Percentiles rank a stretch among this genome's conserved stretches.
Evolutionary conservation across 1,140 invertebrate species (phyloP).

Genomic region (Drosophila ogumai): DNA sequence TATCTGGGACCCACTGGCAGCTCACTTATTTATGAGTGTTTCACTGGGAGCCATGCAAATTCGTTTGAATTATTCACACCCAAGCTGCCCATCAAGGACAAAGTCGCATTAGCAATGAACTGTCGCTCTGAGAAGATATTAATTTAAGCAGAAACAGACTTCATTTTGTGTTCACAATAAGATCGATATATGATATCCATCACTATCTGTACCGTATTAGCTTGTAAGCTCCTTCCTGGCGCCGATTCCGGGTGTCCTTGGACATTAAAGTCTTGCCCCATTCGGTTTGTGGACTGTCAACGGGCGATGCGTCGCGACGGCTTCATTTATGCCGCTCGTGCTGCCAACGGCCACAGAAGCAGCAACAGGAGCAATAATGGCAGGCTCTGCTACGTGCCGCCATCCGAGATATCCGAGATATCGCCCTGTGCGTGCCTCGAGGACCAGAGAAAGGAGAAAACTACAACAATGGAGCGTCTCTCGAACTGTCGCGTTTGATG

Average conservation of each 20-base stretch:
- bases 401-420: slow-evolving; percentile 50
- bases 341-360: slow-evolving; percentile 8
- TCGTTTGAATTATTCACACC: slow-evolving; percentile 56
- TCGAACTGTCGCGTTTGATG: slow-evolving; percentile 62
- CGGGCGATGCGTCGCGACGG: slow-evolving; percentile 19
- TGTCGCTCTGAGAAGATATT: background rate
- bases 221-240: slow-evolving; percentile 20
- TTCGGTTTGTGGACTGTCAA: slow-evolving; percentile 40
- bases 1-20: slow-evolving; percentile 63
- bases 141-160: background rate
- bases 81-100: slow-evolving; percentile 19
- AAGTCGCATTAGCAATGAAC: background rate
- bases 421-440: slow-evolving; percentile 61
- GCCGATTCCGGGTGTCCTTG: slow-evolving; percentile 2
- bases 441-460: slow-evolving; percentile 12
- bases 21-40: slow-evolving; percentile 60
- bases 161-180: background rate
- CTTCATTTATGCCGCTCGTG: slow-evolving; percentile 55
- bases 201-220: slow-evolving; percentile 4
- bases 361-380: slow-evolving; percentile 29
- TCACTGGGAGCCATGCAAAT: slow-evolving; percentile 56
- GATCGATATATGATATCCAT: slow-evolving; percentile 7
- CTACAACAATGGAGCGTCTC: slow-evolving; percentile 29
- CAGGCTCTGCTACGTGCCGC: slow-evolving; percentile 59
- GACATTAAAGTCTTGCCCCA: slow-evolving; percentile 17